Evolutionary conservation across 2,797 vertebrate genomes (phyloP), one percentile per base, ranked within the genome.

Genomic region (Chelidonichthys spinosus): DNA sequence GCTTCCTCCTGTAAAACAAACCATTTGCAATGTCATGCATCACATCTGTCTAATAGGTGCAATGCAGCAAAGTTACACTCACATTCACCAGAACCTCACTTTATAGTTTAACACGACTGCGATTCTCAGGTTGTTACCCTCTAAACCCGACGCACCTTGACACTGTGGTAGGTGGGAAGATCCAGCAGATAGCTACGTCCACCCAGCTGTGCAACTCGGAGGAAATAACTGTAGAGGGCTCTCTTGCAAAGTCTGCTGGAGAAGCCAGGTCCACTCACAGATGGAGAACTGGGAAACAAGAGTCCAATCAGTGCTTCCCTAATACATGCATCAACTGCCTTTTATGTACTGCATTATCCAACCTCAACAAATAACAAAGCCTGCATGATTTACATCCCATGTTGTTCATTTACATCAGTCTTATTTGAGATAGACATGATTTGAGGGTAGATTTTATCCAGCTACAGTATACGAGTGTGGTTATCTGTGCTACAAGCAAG

Each of bases 161-260:
- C 84, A 0, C 87, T 91, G 84, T 76, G 92, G 83, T 93, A 95
- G 25, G 89, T 91, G 55, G 86, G 76, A 32, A 92, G 89, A 11
- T 87, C 76, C 76, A 92, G 81, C 63, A 95, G 87, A 52, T 88
- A 69, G 72, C 70, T 65, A 3, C 84, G 89, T n/a, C 88, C 90
- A 46, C 84, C 72, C 58, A 91, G 59, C 60, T 69, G 18, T 15
- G 93, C 90, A 58, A 92, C 86, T 61, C 55, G 46, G 9, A 60
- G 82, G 79, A 95, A 95, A 54, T 89, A 92, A 68, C 78, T 90
- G 91, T 91, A 94, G 76, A 94, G 76, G 3, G 94, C 94, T 84
- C 90, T 91, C 90, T 95, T 95, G 72, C 94, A 94, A 47, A 95
- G 91, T 82, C 95, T 92, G 90, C 94, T 95, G 64, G 92, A 89